phyloP scores from a whole-genome alignment of 2,797 vertebrate genomes.

The Gambelia wislizenii region DNA sequence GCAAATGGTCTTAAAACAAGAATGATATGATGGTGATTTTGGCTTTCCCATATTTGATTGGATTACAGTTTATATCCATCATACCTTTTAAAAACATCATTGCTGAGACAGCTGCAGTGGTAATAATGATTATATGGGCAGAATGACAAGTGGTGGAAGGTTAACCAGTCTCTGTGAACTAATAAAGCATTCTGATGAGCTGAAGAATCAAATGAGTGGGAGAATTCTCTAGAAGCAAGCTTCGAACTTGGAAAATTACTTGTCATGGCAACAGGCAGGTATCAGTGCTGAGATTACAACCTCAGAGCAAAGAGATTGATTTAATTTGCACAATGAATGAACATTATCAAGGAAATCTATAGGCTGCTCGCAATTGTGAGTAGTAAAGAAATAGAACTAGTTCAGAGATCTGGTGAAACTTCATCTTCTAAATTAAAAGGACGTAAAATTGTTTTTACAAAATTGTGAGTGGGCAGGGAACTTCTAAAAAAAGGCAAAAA shows the following conservation, averaged over 20 bases:
- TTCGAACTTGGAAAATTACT: constrained; percentile 65
- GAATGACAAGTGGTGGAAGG: constrained; percentile 49
- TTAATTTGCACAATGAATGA: constrained; percentile 78
- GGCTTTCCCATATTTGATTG: background rate
- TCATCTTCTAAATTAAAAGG: constrained; percentile 53
- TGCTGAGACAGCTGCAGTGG: background rate
- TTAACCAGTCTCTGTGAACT: constrained; percentile 21
- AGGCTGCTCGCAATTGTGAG: constrained; percentile 68
- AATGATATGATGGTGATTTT: constrained; percentile 19
- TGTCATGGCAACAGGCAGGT: constrained; percentile 53
- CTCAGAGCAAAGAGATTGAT: constrained; percentile 71
- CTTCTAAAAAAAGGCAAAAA: background rate
- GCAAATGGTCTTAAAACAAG: constrained; percentile 10
- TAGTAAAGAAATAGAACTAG: constrained; percentile 49
- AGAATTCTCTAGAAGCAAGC: constrained; percentile 49
- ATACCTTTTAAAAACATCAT: constrained; percentile 20
- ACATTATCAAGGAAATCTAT: constrained; percentile 79
- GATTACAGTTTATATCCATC: background rate
- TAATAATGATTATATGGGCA: constrained; percentile 3
- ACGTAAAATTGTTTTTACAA: constrained; percentile 62
- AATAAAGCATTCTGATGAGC: constrained; percentile 47
- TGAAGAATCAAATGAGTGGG: constrained; percentile 46
- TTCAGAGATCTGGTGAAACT: constrained; percentile 57
- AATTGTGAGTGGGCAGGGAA: constrained; percentile 43
- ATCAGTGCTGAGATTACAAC: constrained; percentile 64